A percentile compares a stretch with the other conserved stretches of the same genome.
phyloP scores from a whole-genome alignment of 2,797 vertebrate genomes.

The Urosaurus nigricauda region DNA sequence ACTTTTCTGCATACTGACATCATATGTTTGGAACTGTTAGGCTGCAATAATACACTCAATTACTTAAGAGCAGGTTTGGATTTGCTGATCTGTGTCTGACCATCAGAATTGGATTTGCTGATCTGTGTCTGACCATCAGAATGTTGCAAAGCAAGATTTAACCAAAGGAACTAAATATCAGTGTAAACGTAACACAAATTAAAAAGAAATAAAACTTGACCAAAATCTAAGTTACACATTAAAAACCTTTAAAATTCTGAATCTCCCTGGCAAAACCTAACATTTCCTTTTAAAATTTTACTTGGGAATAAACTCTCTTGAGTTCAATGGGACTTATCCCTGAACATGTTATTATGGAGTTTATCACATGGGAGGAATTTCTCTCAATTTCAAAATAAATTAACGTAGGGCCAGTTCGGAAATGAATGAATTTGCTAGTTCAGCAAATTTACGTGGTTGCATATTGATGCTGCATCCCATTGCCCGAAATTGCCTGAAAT shows the following conservation, averaged over 20 bases:
- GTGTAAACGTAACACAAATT: background rate
- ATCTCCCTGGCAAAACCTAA: background rate
- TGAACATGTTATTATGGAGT: background rate
- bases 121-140: constrained; percentile 9
- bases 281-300: background rate
- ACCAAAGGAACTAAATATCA: background rate
- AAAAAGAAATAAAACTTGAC: background rate
- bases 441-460: too few relatives aligned
- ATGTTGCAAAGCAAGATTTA: constrained; percentile 12
- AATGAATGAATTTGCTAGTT: too few relatives aligned
- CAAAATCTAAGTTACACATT: background rate
- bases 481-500: too few relatives aligned
- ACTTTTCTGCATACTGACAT: background rate
- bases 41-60: background rate
- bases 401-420: too few relatives aligned
- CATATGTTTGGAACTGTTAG: background rate
- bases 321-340: background rate
- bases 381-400: too few relatives aligned
- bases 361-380: too few relatives aligned
- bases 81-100: constrained; percentile 11
- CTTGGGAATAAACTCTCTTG: background rate
- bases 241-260: background rate
- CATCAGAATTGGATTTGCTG: background rate
- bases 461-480: too few relatives aligned
- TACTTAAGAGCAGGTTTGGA: background rate